Percentiles rank a stretch among this genome's conserved stretches.
Evolutionary conservation across 2,888 invertebrate genomes (phyloP).

Genomic region (Lathronympha strigana): DNA sequence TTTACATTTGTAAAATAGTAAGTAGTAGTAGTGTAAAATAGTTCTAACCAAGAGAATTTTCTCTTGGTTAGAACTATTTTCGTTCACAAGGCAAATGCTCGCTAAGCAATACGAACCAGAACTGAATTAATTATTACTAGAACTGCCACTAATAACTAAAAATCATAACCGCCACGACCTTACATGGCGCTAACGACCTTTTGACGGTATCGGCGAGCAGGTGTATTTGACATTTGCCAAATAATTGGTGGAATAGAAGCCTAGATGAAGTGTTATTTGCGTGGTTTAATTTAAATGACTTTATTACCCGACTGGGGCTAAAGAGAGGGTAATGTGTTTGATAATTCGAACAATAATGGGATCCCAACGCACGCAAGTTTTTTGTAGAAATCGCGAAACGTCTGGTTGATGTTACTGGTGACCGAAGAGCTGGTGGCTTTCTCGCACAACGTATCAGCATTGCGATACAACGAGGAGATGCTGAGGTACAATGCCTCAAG

Average conservation of each 20-base stretch:
- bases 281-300: background rate
- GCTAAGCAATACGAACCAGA: background rate
- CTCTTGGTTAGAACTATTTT: too few species aligned
- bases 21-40: too few species aligned
- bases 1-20: too few species aligned
- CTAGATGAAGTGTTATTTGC: background rate
- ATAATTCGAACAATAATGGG: too few species aligned
- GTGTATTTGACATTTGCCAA: conserved; percentile 23
- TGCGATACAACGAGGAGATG: too few species aligned
- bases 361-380: too few species aligned
- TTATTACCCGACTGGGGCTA: background rate
- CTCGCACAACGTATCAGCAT: too few species aligned
- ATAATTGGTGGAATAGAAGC: conserved; percentile 15
- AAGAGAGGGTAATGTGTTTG: background rate
- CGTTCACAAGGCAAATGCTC: background rate
- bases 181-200: background rate
- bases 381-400: too few species aligned
- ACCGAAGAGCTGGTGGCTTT: too few species aligned
- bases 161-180: background rate
- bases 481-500: too few species aligned
- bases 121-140: conserved; percentile 16
- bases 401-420: too few species aligned
- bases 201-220: background rate
- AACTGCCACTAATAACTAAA: background rate
- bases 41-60: too few species aligned